A percentile compares a stretch with the other conserved stretches of the same genome.
These are phyloP conservation scores for Thalpophila matura DNA, from an alignment of 2,888 invertebrate species.

Conservation along the genomic window DNA sequence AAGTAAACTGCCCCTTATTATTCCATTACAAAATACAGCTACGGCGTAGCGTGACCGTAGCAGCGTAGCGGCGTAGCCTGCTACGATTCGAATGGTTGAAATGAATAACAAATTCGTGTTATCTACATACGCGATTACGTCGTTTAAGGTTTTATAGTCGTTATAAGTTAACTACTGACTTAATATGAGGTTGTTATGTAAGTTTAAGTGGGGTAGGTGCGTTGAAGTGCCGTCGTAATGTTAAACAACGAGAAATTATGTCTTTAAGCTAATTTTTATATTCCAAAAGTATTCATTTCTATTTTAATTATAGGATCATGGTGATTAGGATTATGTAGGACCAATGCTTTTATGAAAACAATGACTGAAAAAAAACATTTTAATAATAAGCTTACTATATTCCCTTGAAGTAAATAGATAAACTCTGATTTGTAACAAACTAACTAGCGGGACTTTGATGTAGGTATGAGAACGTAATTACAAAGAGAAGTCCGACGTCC, in stretches of 20 bases:
- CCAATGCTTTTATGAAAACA: too few species aligned
- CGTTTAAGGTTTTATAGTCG: conserved; percentile 28
- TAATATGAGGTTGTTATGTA: conserved; percentile 16
- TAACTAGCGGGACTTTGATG: too few species aligned
- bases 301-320: too few species aligned
- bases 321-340: too few species aligned
- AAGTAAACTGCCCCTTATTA: conserved; percentile 14
- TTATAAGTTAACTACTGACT: conserved; percentile 16
- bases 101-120: conserved; percentile 36
- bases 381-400: too few species aligned
- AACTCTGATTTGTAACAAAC: too few species aligned
- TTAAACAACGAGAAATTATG: neutral
- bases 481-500: too few species aligned
- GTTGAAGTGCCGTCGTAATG: conserved; percentile 10
- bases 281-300: too few species aligned
- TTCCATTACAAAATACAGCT: conserved; percentile 24
- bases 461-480: too few species aligned
- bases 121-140: conserved; percentile 27
- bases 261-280: neutral
- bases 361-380: too few species aligned
- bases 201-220: conserved; percentile 1
- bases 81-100: conserved; percentile 29
- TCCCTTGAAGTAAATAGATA: too few species aligned
- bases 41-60: conserved; percentile 55
- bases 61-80: conserved; percentile 31